A percentile compares a stretch with the other conserved stretches of the same genome.
Conservation (phyloP, 2,113 vertebrate genomes). For the Protobothrops flavoviridis region DNA sequence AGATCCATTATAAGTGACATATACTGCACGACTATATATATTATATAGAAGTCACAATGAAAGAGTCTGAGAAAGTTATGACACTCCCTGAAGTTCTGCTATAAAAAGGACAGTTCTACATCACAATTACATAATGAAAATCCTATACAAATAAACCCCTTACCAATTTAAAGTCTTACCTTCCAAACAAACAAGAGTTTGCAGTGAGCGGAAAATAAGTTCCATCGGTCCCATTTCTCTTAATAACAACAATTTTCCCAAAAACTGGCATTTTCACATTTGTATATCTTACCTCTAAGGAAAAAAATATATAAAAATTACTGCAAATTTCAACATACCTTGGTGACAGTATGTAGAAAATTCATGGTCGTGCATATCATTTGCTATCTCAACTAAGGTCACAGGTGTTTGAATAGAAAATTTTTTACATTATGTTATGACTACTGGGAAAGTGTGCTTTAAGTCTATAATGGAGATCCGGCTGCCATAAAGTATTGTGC, state of each 20-base stretch:
- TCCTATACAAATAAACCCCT: not conserved
- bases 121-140: not conserved
- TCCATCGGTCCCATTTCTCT: constrained; percentile 82
- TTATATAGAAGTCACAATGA: not conserved
- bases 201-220: constrained; percentile 82
- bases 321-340: accelerated
- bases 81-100: not conserved
- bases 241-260: constrained; percentile 83
- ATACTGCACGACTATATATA: not conserved
- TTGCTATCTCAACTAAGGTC: not conserved
- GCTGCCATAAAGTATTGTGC: not conserved
- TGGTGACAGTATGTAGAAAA: not conserved
- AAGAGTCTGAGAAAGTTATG: not conserved
- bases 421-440: not conserved
- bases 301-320: accelerated
- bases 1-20: not conserved
- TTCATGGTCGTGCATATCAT: not conserved
- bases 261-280: constrained; percentile 77
- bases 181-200: constrained; percentile 82
- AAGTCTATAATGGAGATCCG: not conserved
- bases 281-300: constrained; percentile 24
- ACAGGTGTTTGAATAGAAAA: not conserved
- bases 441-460: not conserved
- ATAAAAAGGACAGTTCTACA: not conserved
- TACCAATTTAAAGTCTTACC: constrained; percentile 67